phyloP scores from a whole-genome alignment of 2,797 vertebrate genomes.

The Ispidina picta region DNA sequence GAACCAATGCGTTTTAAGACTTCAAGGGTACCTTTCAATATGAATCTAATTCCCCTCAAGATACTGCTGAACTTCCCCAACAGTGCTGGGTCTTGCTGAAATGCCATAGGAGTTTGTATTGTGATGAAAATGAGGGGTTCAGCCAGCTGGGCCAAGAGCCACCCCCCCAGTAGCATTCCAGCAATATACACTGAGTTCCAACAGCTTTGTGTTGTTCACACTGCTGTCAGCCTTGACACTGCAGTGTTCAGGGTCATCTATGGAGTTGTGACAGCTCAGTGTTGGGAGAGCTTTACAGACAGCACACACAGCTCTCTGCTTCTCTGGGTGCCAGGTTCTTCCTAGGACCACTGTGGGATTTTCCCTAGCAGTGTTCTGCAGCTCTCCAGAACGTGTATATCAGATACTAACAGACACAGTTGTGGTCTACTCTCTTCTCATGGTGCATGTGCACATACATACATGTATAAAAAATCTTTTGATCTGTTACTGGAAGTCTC shows the following conservation, averaged over 20 bases:
- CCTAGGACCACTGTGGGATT: not conserved
- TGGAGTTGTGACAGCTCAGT: not conserved
- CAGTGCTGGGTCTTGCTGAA: constrained; percentile 58
- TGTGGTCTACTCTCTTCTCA: not conserved
- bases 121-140: not conserved
- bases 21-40: constrained; percentile 73
- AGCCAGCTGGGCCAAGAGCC: not conserved
- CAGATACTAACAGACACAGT: not conserved
- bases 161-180: not conserved
- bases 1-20: constrained; percentile 63
- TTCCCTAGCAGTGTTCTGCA: not conserved
- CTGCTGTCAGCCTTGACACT: not conserved
- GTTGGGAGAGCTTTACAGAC: not conserved
- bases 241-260: not conserved
- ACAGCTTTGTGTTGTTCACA: not conserved
- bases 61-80: constrained; percentile 66
- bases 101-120: not conserved
- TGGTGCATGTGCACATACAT: not conserved
- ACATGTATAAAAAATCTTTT: not conserved
- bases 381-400: not conserved
- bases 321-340: not conserved
- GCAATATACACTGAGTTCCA: not conserved
- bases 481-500: not conserved
- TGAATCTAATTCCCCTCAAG: constrained; percentile 68
- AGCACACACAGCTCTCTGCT: not conserved